Conservation (phyloP, 2,113 vertebrate species). For the Bettongia penicillata region DNA sequence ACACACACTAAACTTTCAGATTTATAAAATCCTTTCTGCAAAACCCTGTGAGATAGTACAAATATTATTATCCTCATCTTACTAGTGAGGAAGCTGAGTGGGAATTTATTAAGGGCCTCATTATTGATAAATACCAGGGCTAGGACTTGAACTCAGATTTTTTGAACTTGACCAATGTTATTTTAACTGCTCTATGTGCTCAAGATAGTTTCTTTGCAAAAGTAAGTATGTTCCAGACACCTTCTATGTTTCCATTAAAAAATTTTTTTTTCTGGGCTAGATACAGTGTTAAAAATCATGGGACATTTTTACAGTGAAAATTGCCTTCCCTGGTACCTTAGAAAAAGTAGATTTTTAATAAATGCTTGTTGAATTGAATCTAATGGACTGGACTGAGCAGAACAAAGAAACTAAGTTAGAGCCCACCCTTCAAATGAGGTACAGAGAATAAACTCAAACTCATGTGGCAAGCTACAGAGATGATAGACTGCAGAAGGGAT, state of each 20-base stretch:
- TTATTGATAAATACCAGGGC: background rate
- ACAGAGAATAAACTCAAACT: background rate
- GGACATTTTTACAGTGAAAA: background rate
- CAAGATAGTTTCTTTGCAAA: background rate
- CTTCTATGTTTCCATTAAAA: background rate
- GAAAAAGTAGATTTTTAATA: background rate
- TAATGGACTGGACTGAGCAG: background rate
- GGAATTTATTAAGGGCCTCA: background rate
- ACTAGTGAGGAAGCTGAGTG: background rate
- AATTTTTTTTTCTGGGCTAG: background rate
- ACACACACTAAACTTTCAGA: background rate
- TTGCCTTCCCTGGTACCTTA: background rate
- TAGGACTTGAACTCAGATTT: background rate
- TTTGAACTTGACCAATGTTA: background rate
- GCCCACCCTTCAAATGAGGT: background rate
- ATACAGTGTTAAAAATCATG: background rate
- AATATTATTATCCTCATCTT: background rate
- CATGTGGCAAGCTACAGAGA: background rate
- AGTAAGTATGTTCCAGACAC: background rate
- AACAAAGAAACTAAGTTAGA: background rate
- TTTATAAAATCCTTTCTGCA: background rate
- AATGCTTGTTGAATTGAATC: background rate
- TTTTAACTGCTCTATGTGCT: background rate
- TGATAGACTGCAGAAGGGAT: background rate
- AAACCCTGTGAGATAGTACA: background rate